phyloP scores from a whole-genome alignment of 1,140 invertebrate genomes.

The Calosoma granatense region DNA sequence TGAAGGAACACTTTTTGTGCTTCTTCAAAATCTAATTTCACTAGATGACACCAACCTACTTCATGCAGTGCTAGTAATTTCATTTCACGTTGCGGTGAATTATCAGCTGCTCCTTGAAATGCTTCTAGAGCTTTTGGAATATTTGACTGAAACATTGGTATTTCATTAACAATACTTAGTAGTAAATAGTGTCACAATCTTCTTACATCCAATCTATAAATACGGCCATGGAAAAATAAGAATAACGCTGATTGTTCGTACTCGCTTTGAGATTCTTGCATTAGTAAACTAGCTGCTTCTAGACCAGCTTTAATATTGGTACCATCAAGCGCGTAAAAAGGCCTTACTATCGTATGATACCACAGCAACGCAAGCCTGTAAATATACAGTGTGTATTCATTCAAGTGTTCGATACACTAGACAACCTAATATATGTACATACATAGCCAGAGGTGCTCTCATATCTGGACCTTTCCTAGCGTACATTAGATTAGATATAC shows the following conservation, averaged over 20 bases:
- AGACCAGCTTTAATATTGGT: slow-evolving; percentile 48
- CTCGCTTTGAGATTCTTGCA: slow-evolving; percentile 46
- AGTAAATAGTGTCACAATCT: slow-evolving; percentile 5
- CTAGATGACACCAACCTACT: slow-evolving; percentile 60
- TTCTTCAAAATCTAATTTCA: slow-evolving; percentile 49
- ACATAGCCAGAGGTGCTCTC: slow-evolving; percentile 61
- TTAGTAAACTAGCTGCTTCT: slow-evolving; percentile 46
- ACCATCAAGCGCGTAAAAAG: slow-evolving; percentile 60
- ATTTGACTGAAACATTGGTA: slow-evolving; percentile 48
- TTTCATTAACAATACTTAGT: too few relatives aligned
- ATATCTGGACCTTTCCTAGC: slow-evolving; percentile 55
- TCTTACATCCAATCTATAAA: slow-evolving; percentile 52
- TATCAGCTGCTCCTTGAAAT: slow-evolving; percentile 48
- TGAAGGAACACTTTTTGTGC: slow-evolving; percentile 46
- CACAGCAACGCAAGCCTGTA: slow-evolving; percentile 54
- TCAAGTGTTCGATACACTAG: not conserved
- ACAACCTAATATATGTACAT: slow-evolving; percentile 26
- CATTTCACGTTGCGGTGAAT: slow-evolving; percentile 54
- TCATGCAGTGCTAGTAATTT: slow-evolving; percentile 59
- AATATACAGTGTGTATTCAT: slow-evolving; percentile 17
- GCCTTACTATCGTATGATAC: slow-evolving; percentile 64
- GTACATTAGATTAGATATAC: slow-evolving; percentile 52
- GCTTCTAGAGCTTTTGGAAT: slow-evolving; percentile 46
- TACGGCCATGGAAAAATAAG: slow-evolving; percentile 57
- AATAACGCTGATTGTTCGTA: slow-evolving; percentile 58